Conservation (phyloP, 1,140 invertebrate species). For the Pseudomyrmex cubaensis region DNA sequence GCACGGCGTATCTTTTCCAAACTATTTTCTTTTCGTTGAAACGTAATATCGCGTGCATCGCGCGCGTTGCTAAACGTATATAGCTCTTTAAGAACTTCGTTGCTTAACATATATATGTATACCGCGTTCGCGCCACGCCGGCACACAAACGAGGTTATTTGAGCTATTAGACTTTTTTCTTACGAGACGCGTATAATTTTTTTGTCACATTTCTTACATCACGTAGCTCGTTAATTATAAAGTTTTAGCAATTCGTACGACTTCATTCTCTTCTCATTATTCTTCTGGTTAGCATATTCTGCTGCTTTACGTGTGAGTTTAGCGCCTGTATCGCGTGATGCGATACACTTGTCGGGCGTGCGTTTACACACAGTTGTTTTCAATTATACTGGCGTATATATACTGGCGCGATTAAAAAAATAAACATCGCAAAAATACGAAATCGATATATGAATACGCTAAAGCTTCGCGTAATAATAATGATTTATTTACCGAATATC, state of each 20-base stretch:
- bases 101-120: conserved; percentile 20
- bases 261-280: conserved; percentile 4
- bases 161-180: not conserved
- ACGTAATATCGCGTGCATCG: conserved; percentile 3
- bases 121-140: not conserved
- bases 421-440: no score
- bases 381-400: no score
- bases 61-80: not conserved
- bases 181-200: not conserved
- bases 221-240: not conserved
- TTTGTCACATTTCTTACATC: not conserved
- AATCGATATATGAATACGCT: no score
- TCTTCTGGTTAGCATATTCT: not conserved
- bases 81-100: not conserved
- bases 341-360: not conserved
- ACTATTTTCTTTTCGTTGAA: not conserved
- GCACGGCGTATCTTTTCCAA: not conserved
- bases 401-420: no score
- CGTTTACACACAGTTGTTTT: no score
- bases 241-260: not conserved
- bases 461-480: not conserved
- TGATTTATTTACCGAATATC: not conserved
- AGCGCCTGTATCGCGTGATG: not conserved
- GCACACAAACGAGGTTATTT: not conserved
- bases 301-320: not conserved